Evolutionary conservation across 1,140 invertebrate species (phyloP).

Genomic region (Trichoplusia ni): DNA sequence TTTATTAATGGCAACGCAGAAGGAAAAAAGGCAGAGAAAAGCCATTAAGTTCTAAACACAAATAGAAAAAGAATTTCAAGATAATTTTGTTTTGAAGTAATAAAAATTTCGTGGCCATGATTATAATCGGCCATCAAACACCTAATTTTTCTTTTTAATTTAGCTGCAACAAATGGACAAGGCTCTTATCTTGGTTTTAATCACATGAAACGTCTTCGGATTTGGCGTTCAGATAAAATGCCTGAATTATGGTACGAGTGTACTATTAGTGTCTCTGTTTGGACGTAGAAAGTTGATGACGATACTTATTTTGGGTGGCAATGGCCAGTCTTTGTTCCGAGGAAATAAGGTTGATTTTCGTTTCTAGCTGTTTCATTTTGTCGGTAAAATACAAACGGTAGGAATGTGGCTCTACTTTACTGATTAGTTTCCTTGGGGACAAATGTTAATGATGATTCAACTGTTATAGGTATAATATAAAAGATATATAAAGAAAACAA

Average conservation of each 20-base stretch:
- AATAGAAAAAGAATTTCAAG: conserved; percentile 1
- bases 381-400: conserved; percentile 4
- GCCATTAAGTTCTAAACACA: conserved; percentile 8
- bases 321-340: not conserved
- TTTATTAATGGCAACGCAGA: not conserved
- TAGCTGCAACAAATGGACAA: conserved; percentile 37
- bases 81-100: conserved; percentile 3
- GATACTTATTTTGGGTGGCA: conserved; percentile 12
- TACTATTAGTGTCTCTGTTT: conserved; percentile 27
- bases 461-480: not conserved
- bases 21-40: not conserved
- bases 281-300: conserved; percentile 22
- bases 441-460: not conserved
- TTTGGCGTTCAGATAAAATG: conserved; percentile 30
- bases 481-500: not conserved
- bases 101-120: conserved; percentile 14
- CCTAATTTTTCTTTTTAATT: conserved; percentile 36
- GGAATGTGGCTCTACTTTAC: not conserved
- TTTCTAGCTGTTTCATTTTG: no score
- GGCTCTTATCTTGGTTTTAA: conserved; percentile 25
- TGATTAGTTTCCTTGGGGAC: not conserved
- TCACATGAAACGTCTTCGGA: conserved; percentile 29
- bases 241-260: conserved; percentile 20
- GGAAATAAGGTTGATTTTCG: no score
- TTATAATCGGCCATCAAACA: conserved; percentile 38